Evolutionary conservation across 2,113 vertebrate genomes (phyloP), one percentile per base, ranked within the genome.

Genomic region (Laterallus jamaicensis): DNA sequence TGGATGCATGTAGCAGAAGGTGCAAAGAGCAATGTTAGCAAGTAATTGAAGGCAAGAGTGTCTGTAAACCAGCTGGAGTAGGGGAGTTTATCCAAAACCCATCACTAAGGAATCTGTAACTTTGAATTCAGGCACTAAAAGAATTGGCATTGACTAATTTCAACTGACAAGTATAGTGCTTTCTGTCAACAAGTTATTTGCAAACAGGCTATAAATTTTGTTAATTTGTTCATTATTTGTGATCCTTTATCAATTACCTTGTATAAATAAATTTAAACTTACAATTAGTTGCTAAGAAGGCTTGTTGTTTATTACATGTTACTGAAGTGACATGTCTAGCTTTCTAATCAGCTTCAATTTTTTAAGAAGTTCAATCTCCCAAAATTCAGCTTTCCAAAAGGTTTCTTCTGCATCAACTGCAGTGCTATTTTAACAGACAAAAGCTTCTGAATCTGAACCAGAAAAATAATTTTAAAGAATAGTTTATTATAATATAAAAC

Each of bases 221-320:
- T 93, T 95, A 96, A 94, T 94, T 90, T 95, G 71, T 83, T 96
- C 94, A 86, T 88, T 95, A 93, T 81, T 92, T 88, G 82, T 93
- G 85, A 74, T 88, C 58, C 58, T 95, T 87, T 88, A 91, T 87
- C 68, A 88, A 86, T 47, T 80, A 86, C 71, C 82, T 76, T 88
- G 64, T 59, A 42, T 85, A 96, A 97, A 79, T 93, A 94, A 92
- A 83, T 92, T 91, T 81, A 60, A 94, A 17, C 68, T 90, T 56
- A 88, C 31, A 79, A 90, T 79, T 93, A 88, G 32, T 75, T 94
- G 84, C 75, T 70, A 67, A 74, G 60, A 93, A 88, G 21, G 47
- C 24, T 50, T 93, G 62, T 52, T 86, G 55, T 94, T 96, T 77
- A 70, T 93, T 77, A 74, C 44, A 44, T 69, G 47, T 77, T 78